Conservation (phyloP, 2,113 vertebrate genomes). For the Gallinago media region DNA sequence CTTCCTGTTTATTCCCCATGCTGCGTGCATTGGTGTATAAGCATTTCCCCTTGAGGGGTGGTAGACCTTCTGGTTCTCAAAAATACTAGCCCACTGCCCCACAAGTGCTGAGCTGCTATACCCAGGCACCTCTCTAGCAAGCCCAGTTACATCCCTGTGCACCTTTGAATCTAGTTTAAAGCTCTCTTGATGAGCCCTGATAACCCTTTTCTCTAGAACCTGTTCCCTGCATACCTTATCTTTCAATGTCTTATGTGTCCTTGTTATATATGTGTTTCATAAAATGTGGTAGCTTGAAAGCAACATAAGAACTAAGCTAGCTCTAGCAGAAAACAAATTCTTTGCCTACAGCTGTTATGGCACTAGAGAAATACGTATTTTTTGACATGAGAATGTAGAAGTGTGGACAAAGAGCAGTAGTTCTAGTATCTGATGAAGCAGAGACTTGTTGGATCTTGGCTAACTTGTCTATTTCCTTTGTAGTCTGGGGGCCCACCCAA, state of each 20-base stretch:
- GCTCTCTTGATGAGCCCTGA: no score
- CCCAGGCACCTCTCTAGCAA: no score
- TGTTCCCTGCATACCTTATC: neutral
- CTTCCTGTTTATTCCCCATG: no score
- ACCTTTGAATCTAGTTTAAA: no score
- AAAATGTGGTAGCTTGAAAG: neutral
- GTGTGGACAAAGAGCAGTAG: neutral
- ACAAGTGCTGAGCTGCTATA: no score
- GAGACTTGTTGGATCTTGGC: neutral
- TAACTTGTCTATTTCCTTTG: neutral
- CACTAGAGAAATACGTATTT: rapidly evolving
- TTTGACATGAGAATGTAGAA: neutral
- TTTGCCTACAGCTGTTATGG: neutral
- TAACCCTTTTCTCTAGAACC: no score
- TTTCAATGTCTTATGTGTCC: neutral
- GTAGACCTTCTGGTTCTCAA: no score
- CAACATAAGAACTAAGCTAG: neutral
- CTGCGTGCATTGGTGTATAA: no score
- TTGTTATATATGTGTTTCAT: neutral
- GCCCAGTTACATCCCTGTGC: no score
- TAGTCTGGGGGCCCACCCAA: constrained; percentile 87
- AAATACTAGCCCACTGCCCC: no score
- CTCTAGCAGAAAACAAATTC: neutral
- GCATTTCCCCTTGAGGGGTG: no score
- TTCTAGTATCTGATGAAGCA: neutral